Conservation (phyloP, 1,140 invertebrate genomes). For the Euura lappo region DNA sequence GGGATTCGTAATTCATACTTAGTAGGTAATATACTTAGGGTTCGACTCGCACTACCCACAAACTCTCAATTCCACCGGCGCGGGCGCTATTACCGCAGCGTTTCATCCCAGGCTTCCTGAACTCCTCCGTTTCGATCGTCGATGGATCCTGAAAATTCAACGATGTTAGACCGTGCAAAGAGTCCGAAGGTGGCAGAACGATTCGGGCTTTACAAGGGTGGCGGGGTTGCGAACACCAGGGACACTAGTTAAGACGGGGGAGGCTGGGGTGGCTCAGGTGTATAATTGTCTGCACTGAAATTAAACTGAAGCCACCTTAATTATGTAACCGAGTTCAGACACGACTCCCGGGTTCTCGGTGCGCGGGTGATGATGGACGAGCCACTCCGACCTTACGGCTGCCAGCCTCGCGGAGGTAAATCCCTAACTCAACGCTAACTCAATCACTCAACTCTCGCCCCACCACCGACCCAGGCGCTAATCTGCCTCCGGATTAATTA, state of each 20-base stretch:
- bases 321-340: slow-evolving; percentile 46
- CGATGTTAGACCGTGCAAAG: no score
- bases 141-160: no score
- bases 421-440: slow-evolving; percentile 58
- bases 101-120: background rate
- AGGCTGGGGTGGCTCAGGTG: background rate
- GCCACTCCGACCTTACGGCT: slow-evolving; percentile 49
- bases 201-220: no score
- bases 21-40: slow-evolving; percentile 4
- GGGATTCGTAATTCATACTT: slow-evolving; percentile 21
- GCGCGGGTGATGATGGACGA: slow-evolving; percentile 58
- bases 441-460: slow-evolving; percentile 54
- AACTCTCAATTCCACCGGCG: background rate
- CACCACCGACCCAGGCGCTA: slow-evolving; percentile 45
- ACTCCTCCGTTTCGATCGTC: no score
- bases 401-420: slow-evolving; percentile 52
- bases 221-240: background rate
- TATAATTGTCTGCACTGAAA: slow-evolving; percentile 54
- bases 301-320: slow-evolving; percentile 61
- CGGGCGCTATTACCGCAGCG: slow-evolving; percentile 20
- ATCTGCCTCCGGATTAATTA: slow-evolving; percentile 58
- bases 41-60: background rate
- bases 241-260: background rate
- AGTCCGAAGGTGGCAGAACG: no score
- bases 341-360: slow-evolving; percentile 32